Percentiles rank a stretch among this genome's conserved stretches.
Evolutionary conservation across 2,888 invertebrate genomes (phyloP).

Genomic region (Temnothorax rugatulus): DNA sequence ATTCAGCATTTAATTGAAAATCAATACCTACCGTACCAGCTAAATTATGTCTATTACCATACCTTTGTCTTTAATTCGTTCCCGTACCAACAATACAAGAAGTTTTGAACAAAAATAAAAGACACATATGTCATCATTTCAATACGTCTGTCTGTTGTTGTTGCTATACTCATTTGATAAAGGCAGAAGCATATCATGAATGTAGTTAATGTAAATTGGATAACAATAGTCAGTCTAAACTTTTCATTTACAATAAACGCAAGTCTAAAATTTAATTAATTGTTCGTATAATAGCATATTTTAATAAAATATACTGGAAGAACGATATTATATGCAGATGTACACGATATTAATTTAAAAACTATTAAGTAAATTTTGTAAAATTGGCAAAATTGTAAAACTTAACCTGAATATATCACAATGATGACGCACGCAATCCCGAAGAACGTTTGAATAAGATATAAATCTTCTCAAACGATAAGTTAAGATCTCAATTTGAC

Average conservation of each 20-base stretch:
- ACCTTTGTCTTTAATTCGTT: constrained; percentile 69
- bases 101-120: constrained; percentile 67
- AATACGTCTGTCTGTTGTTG: neutral
- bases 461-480: constrained; percentile 41
- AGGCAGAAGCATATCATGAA: constrained; percentile 49
- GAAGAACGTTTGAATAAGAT: neutral
- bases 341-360: neutral
- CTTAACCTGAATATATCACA: constrained; percentile 45
- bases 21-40: too few species aligned
- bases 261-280: constrained; percentile 22
- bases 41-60: too few species aligned
- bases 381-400: neutral
- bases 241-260: neutral
- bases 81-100: constrained; percentile 77
- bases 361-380: neutral
- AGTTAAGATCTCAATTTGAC: constrained; percentile 57
- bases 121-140: constrained; percentile 25
- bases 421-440: constrained; percentile 47
- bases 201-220: constrained; percentile 58
- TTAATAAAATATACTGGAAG: neutral
- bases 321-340: neutral
- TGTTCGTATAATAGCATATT: constrained; percentile 14
- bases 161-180: constrained; percentile 47
- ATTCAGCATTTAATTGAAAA: too few species aligned
- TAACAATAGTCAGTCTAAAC: constrained; percentile 44